Conservation (phyloP, 2,113 vertebrate species). For the Vulpes ferrilata region DNA sequence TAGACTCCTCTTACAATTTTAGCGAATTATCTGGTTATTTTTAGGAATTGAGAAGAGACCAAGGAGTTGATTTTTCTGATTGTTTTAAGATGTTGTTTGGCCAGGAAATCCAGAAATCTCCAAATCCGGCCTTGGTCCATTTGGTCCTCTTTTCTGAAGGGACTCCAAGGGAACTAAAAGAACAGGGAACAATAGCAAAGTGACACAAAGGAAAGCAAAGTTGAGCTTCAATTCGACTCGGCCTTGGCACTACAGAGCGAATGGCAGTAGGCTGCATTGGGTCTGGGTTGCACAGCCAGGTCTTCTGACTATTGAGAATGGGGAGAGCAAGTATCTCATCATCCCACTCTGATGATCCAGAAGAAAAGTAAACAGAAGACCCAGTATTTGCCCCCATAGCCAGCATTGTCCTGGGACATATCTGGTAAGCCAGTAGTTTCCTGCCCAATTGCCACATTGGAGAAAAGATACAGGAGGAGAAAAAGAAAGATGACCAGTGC, state of each 20-base stretch:
- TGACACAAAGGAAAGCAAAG: background rate
- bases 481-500: background rate
- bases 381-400: background rate
- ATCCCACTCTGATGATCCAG: background rate
- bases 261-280: background rate
- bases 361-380: background rate
- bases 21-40: constrained; percentile 17
- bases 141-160: background rate
- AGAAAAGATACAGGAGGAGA: background rate
- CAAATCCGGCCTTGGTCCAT: background rate
- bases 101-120: background rate
- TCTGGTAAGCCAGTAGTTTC: background rate
- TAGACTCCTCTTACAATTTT: background rate
- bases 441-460: background rate
- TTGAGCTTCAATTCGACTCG: background rate
- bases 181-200: background rate
- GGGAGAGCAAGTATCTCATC: background rate
- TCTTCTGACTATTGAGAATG: background rate
- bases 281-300: accelerated
- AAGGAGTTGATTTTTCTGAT: background rate
- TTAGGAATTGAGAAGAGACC: background rate
- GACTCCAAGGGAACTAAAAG: background rate
- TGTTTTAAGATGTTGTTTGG: background rate
- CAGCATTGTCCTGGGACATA: background rate
- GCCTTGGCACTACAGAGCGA: background rate